Percentiles rank a stretch among this genome's conserved stretches.
Conservation (phyloP, 1,140 invertebrate species). For the Pinna nobilis region DNA sequence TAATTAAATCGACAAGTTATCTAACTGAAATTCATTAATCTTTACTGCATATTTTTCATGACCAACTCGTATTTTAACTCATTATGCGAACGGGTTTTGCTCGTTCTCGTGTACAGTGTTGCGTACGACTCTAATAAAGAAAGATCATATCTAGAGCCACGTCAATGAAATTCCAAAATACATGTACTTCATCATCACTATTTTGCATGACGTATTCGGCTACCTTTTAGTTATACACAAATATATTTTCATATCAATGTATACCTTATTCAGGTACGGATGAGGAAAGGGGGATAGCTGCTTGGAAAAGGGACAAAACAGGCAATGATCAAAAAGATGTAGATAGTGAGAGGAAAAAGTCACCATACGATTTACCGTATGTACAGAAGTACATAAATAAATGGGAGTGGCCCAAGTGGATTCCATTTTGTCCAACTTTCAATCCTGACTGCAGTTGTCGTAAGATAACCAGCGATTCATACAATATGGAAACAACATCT, state of each 20-base stretch:
- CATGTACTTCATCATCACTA: not conserved
- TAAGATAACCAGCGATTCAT: too few relatives aligned
- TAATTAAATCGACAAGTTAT: too few relatives aligned
- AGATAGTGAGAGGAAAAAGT: not conserved
- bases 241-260: not conserved
- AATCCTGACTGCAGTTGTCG: too few relatives aligned
- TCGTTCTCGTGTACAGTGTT: too few relatives aligned
- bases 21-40: too few relatives aligned
- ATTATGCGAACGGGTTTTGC: too few relatives aligned
- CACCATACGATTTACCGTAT: constrained; percentile 50
- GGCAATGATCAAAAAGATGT: not conserved
- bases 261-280: constrained; percentile 31
- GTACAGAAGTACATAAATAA: constrained; percentile 49
- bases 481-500: too few relatives aligned
- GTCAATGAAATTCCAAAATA: not conserved
- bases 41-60: too few relatives aligned
- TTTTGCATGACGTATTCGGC: not conserved
- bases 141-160: not conserved
- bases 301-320: constrained; percentile 28
- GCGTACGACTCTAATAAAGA: not conserved
- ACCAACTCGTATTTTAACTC: too few relatives aligned
- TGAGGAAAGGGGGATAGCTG: constrained; percentile 43
- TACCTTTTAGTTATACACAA: not conserved
- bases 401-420: constrained; percentile 18
- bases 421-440: constrained; percentile 50